These are phyloP conservation scores for Peribatodes rhomboidaria DNA, from an alignment of 2,888 invertebrate species.

Conservation along the genomic window DNA sequence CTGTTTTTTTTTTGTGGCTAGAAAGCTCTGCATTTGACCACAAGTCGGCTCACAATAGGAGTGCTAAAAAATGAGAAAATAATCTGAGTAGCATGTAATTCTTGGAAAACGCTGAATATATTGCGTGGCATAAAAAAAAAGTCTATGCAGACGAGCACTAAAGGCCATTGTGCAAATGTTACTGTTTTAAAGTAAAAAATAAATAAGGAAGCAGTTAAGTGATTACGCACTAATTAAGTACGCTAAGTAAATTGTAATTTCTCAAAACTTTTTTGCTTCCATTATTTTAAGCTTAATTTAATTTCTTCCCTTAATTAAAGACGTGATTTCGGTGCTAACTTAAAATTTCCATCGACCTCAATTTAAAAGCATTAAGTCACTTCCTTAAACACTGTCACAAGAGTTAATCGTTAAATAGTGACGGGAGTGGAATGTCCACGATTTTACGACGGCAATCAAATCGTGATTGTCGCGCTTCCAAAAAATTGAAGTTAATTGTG, in stretches of 20 bases:
- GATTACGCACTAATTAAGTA: neutral
- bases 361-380: slow-evolving; percentile 26
- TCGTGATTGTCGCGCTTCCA: slow-evolving; percentile 81
- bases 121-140: too few species aligned
- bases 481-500: slow-evolving; percentile 82
- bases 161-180: too few species aligned
- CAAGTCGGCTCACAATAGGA: neutral
- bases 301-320: neutral
- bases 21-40: neutral
- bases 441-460: slow-evolving; percentile 80
- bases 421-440: slow-evolving; percentile 67
- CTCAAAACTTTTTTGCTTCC: neutral
- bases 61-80: neutral
- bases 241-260: too few species aligned
- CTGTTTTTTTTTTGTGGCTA: neutral
- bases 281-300: neutral
- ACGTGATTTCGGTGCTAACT: slow-evolving; percentile 2
- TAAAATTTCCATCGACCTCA: slow-evolving; percentile 19
- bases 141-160: too few species aligned
- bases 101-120: too few species aligned
- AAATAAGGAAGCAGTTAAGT: neutral
- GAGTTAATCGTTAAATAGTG: slow-evolving; percentile 67
- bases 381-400: slow-evolving; percentile 43
- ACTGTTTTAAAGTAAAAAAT: too few species aligned
- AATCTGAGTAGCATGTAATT: neutral